phyloP scores from a whole-genome alignment of 2,797 vertebrate genomes.

The Intellagama lesueurii region DNA sequence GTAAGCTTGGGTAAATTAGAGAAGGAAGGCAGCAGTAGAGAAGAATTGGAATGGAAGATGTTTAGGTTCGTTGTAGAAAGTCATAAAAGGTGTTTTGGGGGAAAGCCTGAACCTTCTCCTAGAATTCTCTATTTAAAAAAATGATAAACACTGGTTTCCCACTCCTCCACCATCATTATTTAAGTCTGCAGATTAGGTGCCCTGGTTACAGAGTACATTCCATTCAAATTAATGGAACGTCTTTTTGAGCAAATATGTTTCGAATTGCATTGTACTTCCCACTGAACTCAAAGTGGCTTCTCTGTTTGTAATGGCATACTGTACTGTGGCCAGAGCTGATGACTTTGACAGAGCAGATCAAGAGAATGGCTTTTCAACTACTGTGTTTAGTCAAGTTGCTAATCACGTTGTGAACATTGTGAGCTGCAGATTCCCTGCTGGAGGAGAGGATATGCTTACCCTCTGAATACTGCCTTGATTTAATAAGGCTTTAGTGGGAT shows the following conservation, averaged over 20 bases:
- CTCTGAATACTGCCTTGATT: constrained; percentile 69
- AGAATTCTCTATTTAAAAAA: too few species aligned
- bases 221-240: neutral
- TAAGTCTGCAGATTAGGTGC: neutral
- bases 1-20: too few species aligned
- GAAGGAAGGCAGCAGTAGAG: too few species aligned
- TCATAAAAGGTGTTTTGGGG: too few species aligned
- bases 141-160: neutral
- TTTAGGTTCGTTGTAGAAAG: too few species aligned
- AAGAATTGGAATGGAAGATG: too few species aligned
- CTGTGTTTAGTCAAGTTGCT: constrained; percentile 56
- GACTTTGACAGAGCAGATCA: constrained; percentile 65
- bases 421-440: constrained; percentile 61
- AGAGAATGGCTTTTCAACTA: constrained; percentile 63
- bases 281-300: neutral
- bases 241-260: neutral
- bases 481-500: constrained; percentile 72
- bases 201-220: neutral
- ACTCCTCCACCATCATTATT: neutral
- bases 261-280: neutral
- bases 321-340: neutral
- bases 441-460: constrained; percentile 45
- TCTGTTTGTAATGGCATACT: neutral
- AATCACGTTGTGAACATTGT: constrained; percentile 70
- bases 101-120: too few species aligned